Base-by-base conservation (phyloP, 1,140 invertebrate genomes). In the Hormaphis cornu region DNA sequence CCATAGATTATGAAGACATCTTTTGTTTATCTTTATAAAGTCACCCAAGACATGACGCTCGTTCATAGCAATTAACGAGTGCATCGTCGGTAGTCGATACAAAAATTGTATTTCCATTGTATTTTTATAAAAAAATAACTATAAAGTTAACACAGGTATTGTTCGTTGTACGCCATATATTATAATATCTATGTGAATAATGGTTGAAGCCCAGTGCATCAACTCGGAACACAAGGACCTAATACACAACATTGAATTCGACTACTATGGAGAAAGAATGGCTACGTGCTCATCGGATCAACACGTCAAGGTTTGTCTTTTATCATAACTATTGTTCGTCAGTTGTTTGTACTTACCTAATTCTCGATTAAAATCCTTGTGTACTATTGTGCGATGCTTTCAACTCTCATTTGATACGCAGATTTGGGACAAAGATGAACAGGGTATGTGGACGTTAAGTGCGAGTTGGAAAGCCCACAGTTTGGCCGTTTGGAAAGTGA, bases 241-340 rank as follows among this genome's bases (percentile, higher is more conserved):
- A 30, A 97, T 98, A 75, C 95, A 98, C 76, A 95, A 98, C 85
- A 92, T 98, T 4, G 90, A 93, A 0, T 98, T 94, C 76, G 95
- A 98, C 81, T 97, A 91, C 80, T 97, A 97, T 79, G 95, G 95
- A 0, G 86, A 89, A 76, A 84, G 95, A 75, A 94, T 98, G 89
- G 95, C 95, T 37, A 98, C 95, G 72, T 98, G 95, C 79, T 97
- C 95, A 22, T 96, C 91, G 78, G 95, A 98, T 79, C 95, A 98
- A 76, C 94, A 86, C 76, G 93, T 98, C 0, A 97, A 97, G 84
- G 93, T 95, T 81, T 76, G 74, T 61, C 56, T 69, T 72, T 30
- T 50, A 24, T 42, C n/a, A 52, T 8, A n/a, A 20, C 4, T 20
- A 12, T 22, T n/a, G 14, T 6, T 33, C 9, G 4, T 33, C 5